These are phyloP conservation scores for Homarus americanus DNA, from an alignment of 1,140 invertebrate genomes.

Conservation along the genomic window DNA sequence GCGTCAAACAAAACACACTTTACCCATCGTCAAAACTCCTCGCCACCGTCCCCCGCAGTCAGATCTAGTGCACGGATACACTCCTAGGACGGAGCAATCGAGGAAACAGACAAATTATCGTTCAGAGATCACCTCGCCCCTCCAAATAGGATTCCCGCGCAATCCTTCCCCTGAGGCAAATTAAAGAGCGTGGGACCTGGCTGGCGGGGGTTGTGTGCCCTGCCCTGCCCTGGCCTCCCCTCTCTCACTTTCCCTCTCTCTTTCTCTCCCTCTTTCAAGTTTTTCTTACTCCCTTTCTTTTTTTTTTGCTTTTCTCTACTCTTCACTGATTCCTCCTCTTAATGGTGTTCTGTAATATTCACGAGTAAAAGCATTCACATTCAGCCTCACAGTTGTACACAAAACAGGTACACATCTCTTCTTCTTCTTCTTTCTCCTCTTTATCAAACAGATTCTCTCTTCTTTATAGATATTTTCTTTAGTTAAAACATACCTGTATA, in stretches of 20 bases:
- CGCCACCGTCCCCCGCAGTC: background rate
- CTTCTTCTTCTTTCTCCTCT: no score
- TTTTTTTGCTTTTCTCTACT: no score
- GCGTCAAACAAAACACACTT: no score
- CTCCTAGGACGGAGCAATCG: background rate
- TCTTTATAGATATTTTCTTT: no score
- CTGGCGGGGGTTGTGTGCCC: background rate
- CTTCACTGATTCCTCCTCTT: no score
- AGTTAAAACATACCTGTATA: no score
- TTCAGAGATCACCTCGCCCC: slow-evolving; percentile 28
- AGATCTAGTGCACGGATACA: background rate
- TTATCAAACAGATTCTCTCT: no score
- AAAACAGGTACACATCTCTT: no score
- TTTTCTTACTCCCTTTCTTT: no score
- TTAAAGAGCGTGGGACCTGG: slow-evolving; percentile 35
- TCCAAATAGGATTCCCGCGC: slow-evolving; percentile 54
- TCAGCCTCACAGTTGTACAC: no score
- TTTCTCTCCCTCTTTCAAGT: background rate
- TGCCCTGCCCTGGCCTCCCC: background rate
- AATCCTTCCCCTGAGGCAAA: slow-evolving; percentile 51
- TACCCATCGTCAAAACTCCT: background rate
- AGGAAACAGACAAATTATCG: slow-evolving; percentile 36
- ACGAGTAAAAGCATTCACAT: no score
- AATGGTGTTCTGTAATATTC: no score
- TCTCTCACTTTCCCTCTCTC: background rate